Conservation (phyloP, 2,113 vertebrate genomes). For the Pygoscelis adeliae region DNA sequence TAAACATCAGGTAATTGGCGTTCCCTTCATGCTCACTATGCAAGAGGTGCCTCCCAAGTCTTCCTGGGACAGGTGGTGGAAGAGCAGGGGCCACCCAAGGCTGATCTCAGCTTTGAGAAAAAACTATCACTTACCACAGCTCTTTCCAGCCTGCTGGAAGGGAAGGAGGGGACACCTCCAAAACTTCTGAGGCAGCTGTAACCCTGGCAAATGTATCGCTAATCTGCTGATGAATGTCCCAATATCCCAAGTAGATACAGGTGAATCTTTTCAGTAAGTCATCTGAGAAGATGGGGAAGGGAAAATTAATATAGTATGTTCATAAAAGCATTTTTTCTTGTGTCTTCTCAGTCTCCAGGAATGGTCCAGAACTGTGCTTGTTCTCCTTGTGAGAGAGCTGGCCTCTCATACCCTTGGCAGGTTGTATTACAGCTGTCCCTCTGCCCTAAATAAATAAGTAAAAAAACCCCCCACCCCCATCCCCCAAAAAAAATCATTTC, state of each 20-base stretch:
- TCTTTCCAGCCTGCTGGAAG: neutral
- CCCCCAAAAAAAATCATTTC: neutral
- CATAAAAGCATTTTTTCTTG: neutral
- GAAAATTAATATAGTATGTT: neutral
- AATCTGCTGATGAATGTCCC: neutral
- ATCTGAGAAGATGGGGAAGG: neutral
- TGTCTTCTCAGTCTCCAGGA: neutral
- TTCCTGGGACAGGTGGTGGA: neutral
- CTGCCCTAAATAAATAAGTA: neutral
- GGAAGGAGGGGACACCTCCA: neutral
- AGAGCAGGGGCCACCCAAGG: neutral
- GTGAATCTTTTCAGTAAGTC: neutral
- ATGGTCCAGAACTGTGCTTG: neutral
- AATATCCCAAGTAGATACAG: neutral
- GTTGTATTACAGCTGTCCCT: neutral
- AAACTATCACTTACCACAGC: neutral
- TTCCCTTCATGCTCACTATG: neutral
- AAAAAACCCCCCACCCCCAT: no score
- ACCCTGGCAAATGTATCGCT: neutral
- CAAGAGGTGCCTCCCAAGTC: neutral
- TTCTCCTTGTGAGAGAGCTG: neutral
- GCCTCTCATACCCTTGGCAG: neutral
- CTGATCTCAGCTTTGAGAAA: neutral
- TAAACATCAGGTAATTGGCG: neutral
- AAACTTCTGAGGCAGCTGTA: neutral